Evolutionary conservation across 2,113 vertebrate species (phyloP).

Genomic region (Mirza zaza): DNA sequence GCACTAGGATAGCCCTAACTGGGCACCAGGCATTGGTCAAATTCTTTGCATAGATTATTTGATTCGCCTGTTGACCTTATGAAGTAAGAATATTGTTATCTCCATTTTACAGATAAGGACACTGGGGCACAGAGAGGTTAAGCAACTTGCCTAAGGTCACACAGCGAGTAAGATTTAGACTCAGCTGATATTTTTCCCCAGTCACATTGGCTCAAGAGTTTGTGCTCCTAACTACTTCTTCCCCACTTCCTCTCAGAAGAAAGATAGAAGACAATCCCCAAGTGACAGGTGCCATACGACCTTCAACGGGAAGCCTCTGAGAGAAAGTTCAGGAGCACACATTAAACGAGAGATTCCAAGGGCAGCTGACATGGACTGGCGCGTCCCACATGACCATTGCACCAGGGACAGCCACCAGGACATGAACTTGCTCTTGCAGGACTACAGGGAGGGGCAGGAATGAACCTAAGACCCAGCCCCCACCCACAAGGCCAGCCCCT

Average conservation of each 20-base stretch:
- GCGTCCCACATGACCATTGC: fast-evolving
- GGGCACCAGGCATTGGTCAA: too few relatives aligned
- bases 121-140: background rate
- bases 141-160: background rate
- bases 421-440: background rate
- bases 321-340: background rate
- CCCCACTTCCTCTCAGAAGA: background rate
- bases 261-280: background rate
- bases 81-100: background rate
- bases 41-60: background rate
- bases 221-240: background rate
- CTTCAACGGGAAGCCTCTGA: background rate
- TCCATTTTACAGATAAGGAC: background rate
- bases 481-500: background rate
- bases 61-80: background rate
- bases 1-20: background rate
- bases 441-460: background rate
- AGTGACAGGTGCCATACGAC: background rate
- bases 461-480: too few relatives aligned
- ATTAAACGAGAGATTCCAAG: background rate
- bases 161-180: background rate
- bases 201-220: background rate
- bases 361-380: background rate
- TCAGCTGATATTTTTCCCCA: background rate
- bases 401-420: background rate